Evolutionary conservation across 2,797 vertebrate genomes (phyloP), one percentile per base, ranked within the genome.

Genomic region (Alectoris magna): DNA sequence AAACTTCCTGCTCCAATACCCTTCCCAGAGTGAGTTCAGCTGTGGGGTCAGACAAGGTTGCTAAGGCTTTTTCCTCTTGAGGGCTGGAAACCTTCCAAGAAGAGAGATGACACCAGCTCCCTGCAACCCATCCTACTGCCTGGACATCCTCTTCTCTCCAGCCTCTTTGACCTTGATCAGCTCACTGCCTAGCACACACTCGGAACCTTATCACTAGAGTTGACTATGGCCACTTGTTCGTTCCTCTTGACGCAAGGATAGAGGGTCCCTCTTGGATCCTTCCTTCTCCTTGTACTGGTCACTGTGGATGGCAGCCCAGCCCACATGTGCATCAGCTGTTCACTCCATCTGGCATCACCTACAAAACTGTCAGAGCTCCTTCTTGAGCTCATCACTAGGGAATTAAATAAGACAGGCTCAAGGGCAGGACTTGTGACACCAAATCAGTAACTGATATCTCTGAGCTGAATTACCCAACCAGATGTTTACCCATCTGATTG

Each of bases 191-290:
- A 49, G 5, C 23, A 38, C 26, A 69, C 4, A 8, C 14, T 26
- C 49, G 15, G 26, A 51, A 51, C 15, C 17, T 56, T 66, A 12
- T 71, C 36, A 0, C 1, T 18, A 46, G 44, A 46, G 18, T 3
- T 62, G 6, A 1, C 14, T 19, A 14, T 39, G 10, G 7, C 7
- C 1, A 0, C 10, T 23, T 62, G 11, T 5, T 5, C 12, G 3
- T 39, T 72, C 34, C 4, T 75, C 17, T 26, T 81, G 17, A 5
- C 8, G 31, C 10, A 11, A 9, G 8, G 16, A 5, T 21, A 39
- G 10, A 10, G 11, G 8, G 5, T 3, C 2, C 8, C 17, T 1
- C 0, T 17, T 49, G 26, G 9, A 1, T 3, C 21, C 6, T 75
- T 75, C 21, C 8, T 87, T 5, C 9, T 23, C 51, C 18, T 6